Evolutionary conservation across 2,888 invertebrate genomes (phyloP), one percentile per base, ranked within the genome.

Genomic region (Hemicrepidius hirtus): DNA sequence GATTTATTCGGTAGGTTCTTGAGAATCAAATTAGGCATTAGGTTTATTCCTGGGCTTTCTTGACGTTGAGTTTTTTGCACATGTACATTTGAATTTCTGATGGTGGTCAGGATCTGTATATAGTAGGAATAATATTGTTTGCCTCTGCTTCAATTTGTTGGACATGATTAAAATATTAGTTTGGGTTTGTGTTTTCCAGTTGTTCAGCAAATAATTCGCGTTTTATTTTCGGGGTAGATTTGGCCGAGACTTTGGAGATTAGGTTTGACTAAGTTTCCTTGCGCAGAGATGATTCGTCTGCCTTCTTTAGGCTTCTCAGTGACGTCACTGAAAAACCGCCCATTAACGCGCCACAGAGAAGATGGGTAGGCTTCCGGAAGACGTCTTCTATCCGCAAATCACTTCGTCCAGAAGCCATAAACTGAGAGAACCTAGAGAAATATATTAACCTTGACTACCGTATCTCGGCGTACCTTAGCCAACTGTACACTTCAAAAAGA

Each of bases 1-100:
- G 73, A 64, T 69, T 76, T 79, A 20, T 67, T 60, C 0, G 71
- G 35, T 32, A 59, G 16, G 10, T 12, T 20, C 20, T 37, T 41
- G 20, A 62, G 12, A 4, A 44, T 1, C 13, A 20, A 13, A n/a
- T 64, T 64, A 10, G 32, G 24, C 5, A 64, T 64, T n/a, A 12
- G 10, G 4, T 64, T 10, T 32, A 24, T 24, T 64, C 32, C 49
- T 49, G 49, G 64, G 44, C 10, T 64, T 64, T 64, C 41, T 32
- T 64, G 10, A 24, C 12, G 3, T 64, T 64, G 16, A 20, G 49
- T 13, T 44, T 64, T 16, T 44, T 64, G 10, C n/a, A n/a, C n/a
- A 49, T 24, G 10, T 18, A 24, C 13, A n/a, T n/a, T 20, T 64
- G 20, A 16, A 49, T 3, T 28, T 64, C 64, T 20, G 13, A 6